Evolutionary conservation across 2,113 vertebrate genomes (phyloP).

Genomic region (Oxyruncus cristatus): DNA sequence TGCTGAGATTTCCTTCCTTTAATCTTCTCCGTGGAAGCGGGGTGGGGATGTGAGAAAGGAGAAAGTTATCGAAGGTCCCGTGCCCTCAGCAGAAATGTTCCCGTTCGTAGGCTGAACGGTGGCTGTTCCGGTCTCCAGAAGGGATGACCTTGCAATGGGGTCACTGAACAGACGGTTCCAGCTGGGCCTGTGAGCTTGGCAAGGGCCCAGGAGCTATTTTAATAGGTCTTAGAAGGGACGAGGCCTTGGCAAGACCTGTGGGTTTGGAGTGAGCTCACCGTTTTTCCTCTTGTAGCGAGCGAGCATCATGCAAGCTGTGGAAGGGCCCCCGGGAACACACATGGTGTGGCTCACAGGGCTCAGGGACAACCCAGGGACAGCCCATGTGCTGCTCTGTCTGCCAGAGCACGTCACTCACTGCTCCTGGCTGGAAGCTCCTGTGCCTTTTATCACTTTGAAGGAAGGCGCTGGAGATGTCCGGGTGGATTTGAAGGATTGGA

Average conservation of each 20-base stretch:
- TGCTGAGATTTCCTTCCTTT: rapidly evolving
- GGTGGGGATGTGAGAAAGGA: background rate
- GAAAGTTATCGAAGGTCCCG: background rate
- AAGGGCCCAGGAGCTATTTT: conserved; percentile 22
- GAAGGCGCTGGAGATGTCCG: background rate
- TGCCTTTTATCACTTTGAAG: background rate
- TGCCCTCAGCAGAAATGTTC: rapidly evolving
- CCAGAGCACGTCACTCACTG: rapidly evolving
- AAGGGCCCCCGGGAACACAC: rapidly evolving
- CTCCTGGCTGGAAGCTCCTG: background rate
- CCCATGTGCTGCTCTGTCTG: background rate
- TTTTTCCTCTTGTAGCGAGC: background rate
- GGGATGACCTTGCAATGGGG: conserved; percentile 11
- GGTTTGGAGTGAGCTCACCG: background rate
- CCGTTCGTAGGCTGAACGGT: rapidly evolving
- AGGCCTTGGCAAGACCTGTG: background rate
- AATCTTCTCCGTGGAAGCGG: rapidly evolving
- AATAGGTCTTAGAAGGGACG: background rate
- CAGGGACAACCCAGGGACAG: background rate
- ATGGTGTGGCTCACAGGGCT: background rate
- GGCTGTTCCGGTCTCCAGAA: background rate
- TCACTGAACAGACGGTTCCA: conserved; percentile 4
- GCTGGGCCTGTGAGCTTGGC: background rate
- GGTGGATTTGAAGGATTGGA: background rate
- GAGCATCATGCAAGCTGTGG: rapidly evolving